Base-by-base conservation (phyloP, 2,797 vertebrate species). In the Melanitta fusca region DNA sequence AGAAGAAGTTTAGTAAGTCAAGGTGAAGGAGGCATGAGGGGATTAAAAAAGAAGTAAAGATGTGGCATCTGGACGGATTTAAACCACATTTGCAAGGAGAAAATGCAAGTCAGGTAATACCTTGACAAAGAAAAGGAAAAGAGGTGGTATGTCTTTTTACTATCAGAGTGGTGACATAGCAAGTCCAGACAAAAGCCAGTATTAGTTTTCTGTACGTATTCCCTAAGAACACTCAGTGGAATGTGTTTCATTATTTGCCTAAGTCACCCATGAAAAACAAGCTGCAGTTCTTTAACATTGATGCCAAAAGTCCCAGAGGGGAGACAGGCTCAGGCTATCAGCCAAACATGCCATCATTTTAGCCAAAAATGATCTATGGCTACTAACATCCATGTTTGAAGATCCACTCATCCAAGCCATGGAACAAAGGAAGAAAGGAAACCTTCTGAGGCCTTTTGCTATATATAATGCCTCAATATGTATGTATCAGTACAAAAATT, bases 241-340 rank as follows among this genome's bases (percentile, higher is more conserved):
- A 96, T 58, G 70, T 75, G 80, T 94, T 94, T 91, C 80, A 89
- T 93, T 92, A 79, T 87, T 79, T 94, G 41, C 34, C 27, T 84
- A 90, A 89, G 86, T 73, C 49, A 72, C 16, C 41, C 49, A 80
- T 51, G 60, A 57, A 80, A 74, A 93, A 56, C 25, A 86, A 75
- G 18, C 11, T 68, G 15, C 8, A 80, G 20, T 36, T 89, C 64
- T 80, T 78, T 57, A 84, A 38, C 6, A 2, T 12, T 38, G 58
- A 75, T 69, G 45, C 22, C 19, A 84, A 54, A 65, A 20, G 41
- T 62, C n/a, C 5, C 45, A 89, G 47, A 92, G 54, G 71, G 10
- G 15, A 12, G 92, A 57, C 4, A 47, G 8, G 64, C 18, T 39
- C 56, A 2, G 2, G 21, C 39, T 45, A 49, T 51, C 32, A 68